phyloP scores from a whole-genome alignment of 2,113 vertebrate genomes.

The Vireo altiloquus region DNA sequence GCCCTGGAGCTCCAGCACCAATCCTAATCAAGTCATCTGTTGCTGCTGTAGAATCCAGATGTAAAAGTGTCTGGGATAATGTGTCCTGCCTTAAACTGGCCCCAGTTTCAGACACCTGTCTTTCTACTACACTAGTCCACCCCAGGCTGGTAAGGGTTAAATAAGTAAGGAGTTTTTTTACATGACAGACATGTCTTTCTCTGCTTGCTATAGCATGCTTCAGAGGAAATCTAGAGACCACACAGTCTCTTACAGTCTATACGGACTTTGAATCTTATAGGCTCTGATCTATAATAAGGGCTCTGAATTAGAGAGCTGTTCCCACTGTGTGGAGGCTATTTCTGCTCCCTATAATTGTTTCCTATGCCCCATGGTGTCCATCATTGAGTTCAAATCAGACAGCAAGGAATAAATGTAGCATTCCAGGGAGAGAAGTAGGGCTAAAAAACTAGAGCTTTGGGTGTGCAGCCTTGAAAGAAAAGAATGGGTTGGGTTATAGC shows the following conservation, averaged over 20 bases:
- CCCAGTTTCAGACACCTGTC: neutral
- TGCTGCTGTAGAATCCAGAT: neutral
- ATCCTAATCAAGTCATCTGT: neutral
- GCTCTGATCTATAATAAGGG: slow-evolving; percentile 8
- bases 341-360: neutral
- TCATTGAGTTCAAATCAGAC: neutral
- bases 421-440: neutral
- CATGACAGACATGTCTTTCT: neutral
- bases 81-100: neutral
- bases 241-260: neutral
- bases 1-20: neutral
- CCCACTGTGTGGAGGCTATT: neutral
- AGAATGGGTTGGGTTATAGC: neutral
- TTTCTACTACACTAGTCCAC: neutral
- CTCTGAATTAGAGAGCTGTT: neutral
- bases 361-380: neutral
- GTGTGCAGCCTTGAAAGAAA: neutral
- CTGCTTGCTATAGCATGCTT: neutral
- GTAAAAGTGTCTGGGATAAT: neutral
- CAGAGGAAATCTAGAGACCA: neutral
- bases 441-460: neutral
- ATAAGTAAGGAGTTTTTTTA: neutral
- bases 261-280: neutral
- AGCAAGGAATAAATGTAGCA: neutral
- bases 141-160: neutral